Base-by-base conservation (phyloP, 2,113 vertebrate genomes). In the Sprattus sprattus region DNA sequence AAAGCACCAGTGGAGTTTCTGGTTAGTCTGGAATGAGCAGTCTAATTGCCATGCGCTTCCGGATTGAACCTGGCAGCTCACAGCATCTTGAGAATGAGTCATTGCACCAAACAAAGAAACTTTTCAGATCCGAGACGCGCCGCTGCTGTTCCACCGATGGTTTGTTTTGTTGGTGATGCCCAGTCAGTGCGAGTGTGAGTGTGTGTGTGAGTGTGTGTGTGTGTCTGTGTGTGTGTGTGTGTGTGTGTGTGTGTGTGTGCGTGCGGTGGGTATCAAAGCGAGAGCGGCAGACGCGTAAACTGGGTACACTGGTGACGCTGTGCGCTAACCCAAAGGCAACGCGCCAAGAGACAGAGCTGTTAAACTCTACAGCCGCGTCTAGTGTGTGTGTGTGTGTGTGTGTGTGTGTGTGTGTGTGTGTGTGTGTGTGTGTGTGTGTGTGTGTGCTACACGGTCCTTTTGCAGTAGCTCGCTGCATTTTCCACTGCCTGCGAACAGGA, bases 21-120 rank as follows among this genome's bases (percentile, higher is more conserved):
- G 96, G 97, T 97, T 97, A 95, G 97, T 99, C 97, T 99, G 97
- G 93, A 95, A 91, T 87, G 90, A 93, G 92, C 92, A 97, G 96
- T 97, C 96, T 98, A 98, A 99, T 98, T 98, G 97, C 97, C 96
- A 96, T 97, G 96, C 95, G 96, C 97, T 99, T 99, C 98, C 98
- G 97, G 97, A 97, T 97, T 95, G 97, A 97, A 97, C 97, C 97
- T 98, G 97, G 98, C 97, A 98, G 97, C 96, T 96, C 96, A 97
- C 97, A 97, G 96, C 97, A 96, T 98, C 97, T 98, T 97, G 96
- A 98, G 97, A 97, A 98, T 98, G 97, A 99, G 95, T 99, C 97
- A 99, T 95, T 95, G 91, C 92, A 93, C 95, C 95, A 96, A 97
- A 98, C 97, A 99, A 99, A 98, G 97, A 98, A 95, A 95, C 96